Evolutionary conservation across 2,113 vertebrate species (phyloP), one percentile per base, ranked within the genome.

Genomic region (Stigmatopora nigra): DNA sequence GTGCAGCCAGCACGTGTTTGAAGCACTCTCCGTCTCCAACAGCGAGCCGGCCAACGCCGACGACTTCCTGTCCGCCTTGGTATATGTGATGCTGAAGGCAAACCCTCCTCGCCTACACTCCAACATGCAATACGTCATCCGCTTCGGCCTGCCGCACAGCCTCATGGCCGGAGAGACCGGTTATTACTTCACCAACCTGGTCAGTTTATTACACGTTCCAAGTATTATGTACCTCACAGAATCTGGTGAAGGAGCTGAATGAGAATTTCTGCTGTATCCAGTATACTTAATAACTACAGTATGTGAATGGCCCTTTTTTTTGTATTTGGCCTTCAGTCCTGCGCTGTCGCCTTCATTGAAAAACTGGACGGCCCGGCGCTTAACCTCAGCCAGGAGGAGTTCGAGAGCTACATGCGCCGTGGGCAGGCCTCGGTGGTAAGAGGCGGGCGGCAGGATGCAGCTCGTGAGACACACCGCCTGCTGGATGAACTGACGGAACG

Each of bases 161-260:
- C 84, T 92, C 56, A 90, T 90, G 87, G 88, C 89, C 0, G 91
- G 91, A 55, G 90, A 91, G 79, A 89, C 82, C 0, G 91, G 90
- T 22, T 92, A 92, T 83, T 92, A 90, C 77, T 92, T 92, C 67
- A 92, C 91, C 14, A 92, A 91, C 79, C 68, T 92, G 86, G 91
- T 92, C 47, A 76, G 84, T 82, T 44, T 9, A 17, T 19, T 20
- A 12, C 8, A 53, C 20, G 9, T 41, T 5, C 14, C 19, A 14
- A 47, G 19, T 14, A 6, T 25, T 55, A 25, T 13, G 4, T 1
- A 5, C 51, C 38, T 41, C 38, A 41, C 38, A 41, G 9, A 41
- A 41, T 20, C 11, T 20, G 3, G 10, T 9, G 1, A 52, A 20
- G 19, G 9, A 52, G 19, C 7, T 52, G 49, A 52, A 52, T 41